These are phyloP conservation scores for Chauna torquata DNA, from an alignment of 2,113 vertebrate species.

Conservation along the genomic window DNA sequence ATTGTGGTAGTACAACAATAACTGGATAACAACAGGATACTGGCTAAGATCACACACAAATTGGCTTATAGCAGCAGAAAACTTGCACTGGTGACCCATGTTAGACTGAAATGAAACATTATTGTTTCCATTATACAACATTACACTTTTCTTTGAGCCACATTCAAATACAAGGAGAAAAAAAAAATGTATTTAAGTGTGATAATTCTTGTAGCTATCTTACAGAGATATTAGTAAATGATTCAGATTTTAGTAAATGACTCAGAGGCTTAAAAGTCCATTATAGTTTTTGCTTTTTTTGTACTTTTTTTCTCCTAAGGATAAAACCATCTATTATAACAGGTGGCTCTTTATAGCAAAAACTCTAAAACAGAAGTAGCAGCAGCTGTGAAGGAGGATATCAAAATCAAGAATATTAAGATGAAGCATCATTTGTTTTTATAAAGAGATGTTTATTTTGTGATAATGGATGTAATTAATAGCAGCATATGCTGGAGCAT, in stretches of 20 bases:
- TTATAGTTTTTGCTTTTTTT: background rate
- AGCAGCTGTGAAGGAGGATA: slow-evolving; percentile 70
- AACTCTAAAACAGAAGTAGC: slow-evolving; percentile 55
- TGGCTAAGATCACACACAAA: background rate
- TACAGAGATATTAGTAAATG: background rate
- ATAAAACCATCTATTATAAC: slow-evolving; percentile 55
- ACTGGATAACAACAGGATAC: background rate
- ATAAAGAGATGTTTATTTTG: slow-evolving; percentile 78
- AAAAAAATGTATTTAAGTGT: background rate
- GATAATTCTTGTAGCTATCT: background rate
- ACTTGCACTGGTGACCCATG: background rate
- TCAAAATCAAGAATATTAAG: slow-evolving; percentile 67
- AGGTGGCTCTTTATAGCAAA: slow-evolving; percentile 67
- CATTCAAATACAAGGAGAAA: background rate
- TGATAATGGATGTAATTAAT: slow-evolving; percentile 77
- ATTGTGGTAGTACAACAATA: background rate
- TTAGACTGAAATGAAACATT: background rate
- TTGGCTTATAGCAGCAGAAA: background rate
- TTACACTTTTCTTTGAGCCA: background rate
- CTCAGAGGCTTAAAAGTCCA: background rate
- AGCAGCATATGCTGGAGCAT: slow-evolving; percentile 73
- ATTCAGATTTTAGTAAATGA: background rate
- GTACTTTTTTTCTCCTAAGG: background rate
- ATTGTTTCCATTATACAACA: background rate
- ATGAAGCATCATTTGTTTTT: slow-evolving; percentile 74